Base-by-base conservation (phyloP, 2,888 invertebrate species). In the Noctua comes region DNA sequence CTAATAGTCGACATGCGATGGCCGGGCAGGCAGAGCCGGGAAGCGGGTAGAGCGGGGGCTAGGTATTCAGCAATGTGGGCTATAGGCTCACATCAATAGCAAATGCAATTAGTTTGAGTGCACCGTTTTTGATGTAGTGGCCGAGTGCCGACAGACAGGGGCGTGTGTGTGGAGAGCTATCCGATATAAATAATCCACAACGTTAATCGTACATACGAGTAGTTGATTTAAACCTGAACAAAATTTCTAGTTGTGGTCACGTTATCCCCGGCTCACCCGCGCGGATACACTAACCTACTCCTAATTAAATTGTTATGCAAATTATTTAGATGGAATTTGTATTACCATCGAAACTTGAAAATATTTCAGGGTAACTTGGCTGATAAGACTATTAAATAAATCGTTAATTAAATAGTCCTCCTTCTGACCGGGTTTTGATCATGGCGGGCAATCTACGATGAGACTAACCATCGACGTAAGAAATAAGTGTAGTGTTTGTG, bases 61-160 rank as follows among this genome's bases (percentile, higher is more conserved):
- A 79, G 90, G 90, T 92, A 93, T 93, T 93, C 92, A 93, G 90
- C 85, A 90, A 88, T 80, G 84, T 84, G 73, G 83, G 75, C 77
- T 88, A 88, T 93, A 93, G 92, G 92, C 92, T 88, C 89, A 93
- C 94, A 95, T 96, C 96, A 96, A 96, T 95, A 93, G 94, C 93
- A 93, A 95, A 96, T 93, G 96, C 96, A 96, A 97, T 97, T 97
- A 97, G 96, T 95, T 95, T 93, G 95, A 97, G 96, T 97, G 96
- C 95, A 94, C 89, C 95, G 95, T 96, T 97, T 96, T 96, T 96
- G 96, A 97, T 95, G 95, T 95, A 95, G 95, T 94, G 92, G 93
- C 82, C 89, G 91, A 92, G 90, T 93, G 92, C 93, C 91, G 93
- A 93, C 92, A 91, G 89, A 84, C 83, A 86, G 81, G 88, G 86